Percentiles rank a stretch among this genome's conserved stretches.
Evolutionary conservation across 2,113 vertebrate species (phyloP).

Genomic region (Pterocles burchelli): DNA sequence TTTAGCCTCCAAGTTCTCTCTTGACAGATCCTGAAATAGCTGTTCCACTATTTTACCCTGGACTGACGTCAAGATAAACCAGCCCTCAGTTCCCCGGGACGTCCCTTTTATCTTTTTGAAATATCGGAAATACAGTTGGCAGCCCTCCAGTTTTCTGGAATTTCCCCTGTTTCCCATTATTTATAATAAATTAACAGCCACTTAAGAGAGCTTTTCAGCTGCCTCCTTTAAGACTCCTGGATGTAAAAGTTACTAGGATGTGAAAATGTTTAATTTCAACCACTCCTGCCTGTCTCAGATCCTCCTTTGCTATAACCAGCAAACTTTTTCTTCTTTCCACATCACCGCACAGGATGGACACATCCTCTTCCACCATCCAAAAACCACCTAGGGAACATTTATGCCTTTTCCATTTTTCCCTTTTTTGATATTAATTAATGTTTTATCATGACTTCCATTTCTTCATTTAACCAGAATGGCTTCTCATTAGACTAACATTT

Average conservation of each 20-base stretch:
- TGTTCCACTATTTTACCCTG: conserved; percentile 2
- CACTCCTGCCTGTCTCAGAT: neutral
- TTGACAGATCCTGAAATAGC: conserved; percentile 43
- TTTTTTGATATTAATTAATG: conserved; percentile 8
- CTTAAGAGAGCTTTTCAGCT: neutral
- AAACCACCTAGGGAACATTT: neutral
- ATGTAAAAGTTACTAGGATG: neutral
- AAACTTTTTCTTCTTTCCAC: conserved; percentile 13
- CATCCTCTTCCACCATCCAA: neutral
- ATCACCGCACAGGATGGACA: neutral
- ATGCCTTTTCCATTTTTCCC: neutral
- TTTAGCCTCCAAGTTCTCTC: conserved; percentile 10
- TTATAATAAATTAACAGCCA: conserved; percentile 37
- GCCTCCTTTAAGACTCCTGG: conserved; percentile 20
- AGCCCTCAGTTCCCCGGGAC: neutral
- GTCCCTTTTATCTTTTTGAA: conserved; percentile 50
- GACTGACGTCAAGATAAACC: conserved; percentile 27
- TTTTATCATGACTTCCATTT: neutral
- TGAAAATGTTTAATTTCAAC: conserved; percentile 19
- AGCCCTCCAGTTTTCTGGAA: conserved; percentile 34
- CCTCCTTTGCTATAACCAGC: neutral
- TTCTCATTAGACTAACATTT: conserved; percentile 34
- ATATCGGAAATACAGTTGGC: conserved; percentile 45
- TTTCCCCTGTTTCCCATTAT: conserved; percentile 36
- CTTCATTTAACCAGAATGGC: conserved; percentile 15